Conservation (phyloP, 1,140 invertebrate genomes). For the Alviniconcha marisindica region DNA sequence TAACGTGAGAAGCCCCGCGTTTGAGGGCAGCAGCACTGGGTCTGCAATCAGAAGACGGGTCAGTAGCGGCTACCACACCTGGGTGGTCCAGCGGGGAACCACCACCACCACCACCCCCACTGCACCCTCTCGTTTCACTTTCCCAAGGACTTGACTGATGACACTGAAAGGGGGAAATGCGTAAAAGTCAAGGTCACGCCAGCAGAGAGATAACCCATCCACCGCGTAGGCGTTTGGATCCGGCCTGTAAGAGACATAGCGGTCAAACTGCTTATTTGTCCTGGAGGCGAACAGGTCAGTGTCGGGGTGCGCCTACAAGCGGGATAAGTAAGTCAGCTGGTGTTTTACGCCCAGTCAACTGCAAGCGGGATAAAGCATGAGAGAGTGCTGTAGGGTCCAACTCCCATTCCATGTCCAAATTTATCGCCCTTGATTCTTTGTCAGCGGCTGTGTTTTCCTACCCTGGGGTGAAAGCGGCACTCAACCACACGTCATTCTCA, state of each 20-base stretch:
- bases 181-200: conserved; percentile 24
- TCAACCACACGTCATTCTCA: not conserved
- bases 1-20: not conserved
- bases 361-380: too few relatives aligned
- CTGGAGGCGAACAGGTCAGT: conserved; percentile 47
- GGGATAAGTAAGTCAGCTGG: too few relatives aligned
- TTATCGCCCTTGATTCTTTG: not conserved
- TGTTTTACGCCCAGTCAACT: too few relatives aligned
- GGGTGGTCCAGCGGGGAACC: not conserved
- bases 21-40: not conserved
- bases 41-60: not conserved
- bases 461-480: not conserved
- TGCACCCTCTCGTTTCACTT: not conserved
- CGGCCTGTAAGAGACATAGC: conserved; percentile 43
- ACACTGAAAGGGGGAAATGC: conserved; percentile 43
- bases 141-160: not conserved
- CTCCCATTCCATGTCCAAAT: not conserved
- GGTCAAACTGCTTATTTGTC: conserved; percentile 35
- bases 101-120: not conserved
- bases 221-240: conserved; percentile 42
- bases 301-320: conserved; percentile 2
- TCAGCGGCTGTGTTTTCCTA: not conserved
- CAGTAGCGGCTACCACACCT: not conserved
- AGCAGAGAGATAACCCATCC: conserved; percentile 42
- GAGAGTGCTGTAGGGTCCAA: too few relatives aligned